Evolutionary conservation across 2,797 vertebrate species (phyloP).

Genomic region (Linurgus olivaceus): DNA sequence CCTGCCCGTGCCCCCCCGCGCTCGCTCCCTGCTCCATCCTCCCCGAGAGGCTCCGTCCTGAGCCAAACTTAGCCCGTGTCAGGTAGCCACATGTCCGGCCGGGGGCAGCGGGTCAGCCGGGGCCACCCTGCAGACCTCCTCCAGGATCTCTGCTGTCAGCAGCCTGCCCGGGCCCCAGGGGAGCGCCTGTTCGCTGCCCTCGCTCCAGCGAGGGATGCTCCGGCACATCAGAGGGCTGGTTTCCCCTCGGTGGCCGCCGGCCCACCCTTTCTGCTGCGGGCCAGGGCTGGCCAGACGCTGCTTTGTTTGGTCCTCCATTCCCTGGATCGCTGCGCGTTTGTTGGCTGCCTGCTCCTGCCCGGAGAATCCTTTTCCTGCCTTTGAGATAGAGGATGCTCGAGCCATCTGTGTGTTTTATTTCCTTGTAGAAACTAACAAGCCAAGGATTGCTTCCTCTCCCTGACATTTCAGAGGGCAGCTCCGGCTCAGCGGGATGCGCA

Average conservation of each 20-base stretch:
- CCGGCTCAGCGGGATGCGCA: background rate
- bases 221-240: background rate
- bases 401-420: conserved; percentile 66
- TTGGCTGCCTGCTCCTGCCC: conserved; percentile 1
- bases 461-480: conserved; percentile 43
- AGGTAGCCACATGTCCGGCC: conserved; percentile 66
- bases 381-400: conserved; percentile 60
- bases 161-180: conserved; percentile 49
- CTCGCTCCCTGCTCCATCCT: conserved; percentile 60
- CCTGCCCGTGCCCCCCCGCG: background rate
- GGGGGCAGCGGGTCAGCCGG: conserved; percentile 69
- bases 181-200: conserved; percentile 48
- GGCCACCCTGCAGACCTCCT: conserved; percentile 80
- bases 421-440: conserved; percentile 63
- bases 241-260: background rate
- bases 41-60: conserved; percentile 51
- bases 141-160: conserved; percentile 75
- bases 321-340: background rate
- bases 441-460: conserved; percentile 58
- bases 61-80: conserved; percentile 67
- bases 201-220: conserved; percentile 38
- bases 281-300: background rate
- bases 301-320: conserved; percentile 14
- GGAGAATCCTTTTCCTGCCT: conserved; percentile 53
- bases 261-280: conserved; percentile 7